Evolutionary conservation across 2,797 vertebrate species (phyloP), one percentile per base, ranked within the genome.

Genomic region (Thalassophryne amazonica): DNA sequence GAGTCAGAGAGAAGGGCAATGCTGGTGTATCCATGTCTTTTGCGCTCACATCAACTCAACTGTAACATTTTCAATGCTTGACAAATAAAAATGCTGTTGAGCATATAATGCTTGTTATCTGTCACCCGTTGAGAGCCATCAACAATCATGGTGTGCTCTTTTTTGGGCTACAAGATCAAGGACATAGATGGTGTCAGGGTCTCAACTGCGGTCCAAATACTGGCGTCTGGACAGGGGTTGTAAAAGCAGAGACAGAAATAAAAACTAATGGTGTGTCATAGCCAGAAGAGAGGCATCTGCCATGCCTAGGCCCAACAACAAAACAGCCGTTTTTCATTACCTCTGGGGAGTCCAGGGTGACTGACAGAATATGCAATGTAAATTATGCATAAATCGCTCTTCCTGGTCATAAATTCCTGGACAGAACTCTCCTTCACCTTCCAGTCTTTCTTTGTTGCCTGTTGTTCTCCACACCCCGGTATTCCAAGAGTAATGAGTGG

Each of bases 251-350:
- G 83, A 89, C 85, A 86, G 85, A 86, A 88, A 90, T 89, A 89
- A 90, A 91, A 89, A 87, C 81, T 81, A 88, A 90, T 89, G 85
- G 86, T 89, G 86, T 90, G 87, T 90, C 85, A 85, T 86, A 75
- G 86, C 86, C 87, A 89, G 86, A 61, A 82, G 48, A 81, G 83
- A 75, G 76, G 80, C 74, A 71, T 69, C 70, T 79, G 77, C 78
- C 62, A 79, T 66, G 69, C 63, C 66, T 53, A 64, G 64, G 80
- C 49, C 66, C 47, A 41, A 73, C 77, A 86, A 78, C 81, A 69
- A 81, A 89, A 86, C 90, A 91, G 88, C 81, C 80, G 88, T 89
- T 90, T 90, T 86, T 88, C 88, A 90, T 91, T 90, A 89, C 71
- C 66, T 57, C 70, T 78, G 73, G 80, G 80, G 84, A 85, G 87